A percentile compares a stretch with the other conserved stretches of the same genome.
Evolutionary conservation across 2,113 vertebrate species (phyloP).

Genomic region (Ploceus nigricollis): DNA sequence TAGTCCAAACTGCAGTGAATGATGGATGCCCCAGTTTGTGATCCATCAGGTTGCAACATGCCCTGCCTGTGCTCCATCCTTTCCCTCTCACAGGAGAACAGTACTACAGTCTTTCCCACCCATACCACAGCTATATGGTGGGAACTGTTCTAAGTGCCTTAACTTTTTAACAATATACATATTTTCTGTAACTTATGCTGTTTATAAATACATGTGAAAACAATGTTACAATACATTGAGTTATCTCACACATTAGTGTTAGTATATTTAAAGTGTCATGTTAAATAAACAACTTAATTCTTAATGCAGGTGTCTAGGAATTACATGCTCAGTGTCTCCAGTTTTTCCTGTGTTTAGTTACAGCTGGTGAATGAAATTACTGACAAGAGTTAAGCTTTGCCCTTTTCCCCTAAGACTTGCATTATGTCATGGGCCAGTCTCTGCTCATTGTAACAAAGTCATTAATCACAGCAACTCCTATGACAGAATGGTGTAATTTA

Average conservation of each 20-base stretch:
- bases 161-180: accelerated
- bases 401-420: neutral
- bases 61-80: neutral
- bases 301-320: neutral
- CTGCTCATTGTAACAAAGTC: neutral
- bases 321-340: neutral
- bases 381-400: neutral
- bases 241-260: neutral
- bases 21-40: neutral
- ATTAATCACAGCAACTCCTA: neutral
- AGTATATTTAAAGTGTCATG: neutral
- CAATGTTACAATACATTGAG: neutral
- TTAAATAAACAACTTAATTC: neutral
- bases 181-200: neutral
- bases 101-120: neutral
- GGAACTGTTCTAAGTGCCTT: neutral
- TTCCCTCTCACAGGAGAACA: neutral
- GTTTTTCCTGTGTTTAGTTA: neutral
- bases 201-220: neutral
- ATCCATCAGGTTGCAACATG: neutral
- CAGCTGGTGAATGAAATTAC: neutral
- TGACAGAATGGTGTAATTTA: neutral
- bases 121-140: neutral
- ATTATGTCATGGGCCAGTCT: neutral
- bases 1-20: neutral